These are phyloP conservation scores for Halcyon badia DNA, from an alignment of 2,797 vertebrate species.

Conservation along the genomic window DNA sequence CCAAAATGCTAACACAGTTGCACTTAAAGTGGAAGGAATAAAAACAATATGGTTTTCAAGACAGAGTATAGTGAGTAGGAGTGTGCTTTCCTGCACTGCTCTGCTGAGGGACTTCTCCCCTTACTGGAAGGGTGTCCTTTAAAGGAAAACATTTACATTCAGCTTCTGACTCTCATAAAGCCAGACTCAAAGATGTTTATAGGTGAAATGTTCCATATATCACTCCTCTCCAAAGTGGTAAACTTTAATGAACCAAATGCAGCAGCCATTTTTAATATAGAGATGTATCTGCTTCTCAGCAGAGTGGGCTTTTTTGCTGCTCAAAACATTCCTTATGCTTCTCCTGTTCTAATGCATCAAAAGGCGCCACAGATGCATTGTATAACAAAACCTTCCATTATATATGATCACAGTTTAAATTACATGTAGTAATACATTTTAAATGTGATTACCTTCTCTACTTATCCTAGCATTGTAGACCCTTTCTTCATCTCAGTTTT, in stretches of 20 bases:
- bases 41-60: neutral
- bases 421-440: constrained; percentile 13
- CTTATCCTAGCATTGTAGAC: neutral
- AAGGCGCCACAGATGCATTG: accelerated
- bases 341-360: neutral
- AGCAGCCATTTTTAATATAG: neutral
- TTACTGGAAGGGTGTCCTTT: neutral
- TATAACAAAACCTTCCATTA: neutral
- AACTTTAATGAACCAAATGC: neutral
- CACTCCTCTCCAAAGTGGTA: neutral
- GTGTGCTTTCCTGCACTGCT: neutral
- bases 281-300: neutral
- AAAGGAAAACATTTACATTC: neutral
- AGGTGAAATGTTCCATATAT: neutral
- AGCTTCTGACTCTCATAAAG: neutral
- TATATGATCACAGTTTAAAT: neutral
- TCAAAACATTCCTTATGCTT: neutral
- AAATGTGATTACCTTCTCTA: constrained; percentile 10
- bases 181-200: neutral
- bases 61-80: neutral
- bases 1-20: neutral
- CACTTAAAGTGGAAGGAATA: neutral
- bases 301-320: neutral
- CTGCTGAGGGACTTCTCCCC: neutral
- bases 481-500: constrained; percentile 3